These are phyloP conservation scores for Phorcus lineatus DNA, from an alignment of 2,888 invertebrate species.

Conservation along the genomic window DNA sequence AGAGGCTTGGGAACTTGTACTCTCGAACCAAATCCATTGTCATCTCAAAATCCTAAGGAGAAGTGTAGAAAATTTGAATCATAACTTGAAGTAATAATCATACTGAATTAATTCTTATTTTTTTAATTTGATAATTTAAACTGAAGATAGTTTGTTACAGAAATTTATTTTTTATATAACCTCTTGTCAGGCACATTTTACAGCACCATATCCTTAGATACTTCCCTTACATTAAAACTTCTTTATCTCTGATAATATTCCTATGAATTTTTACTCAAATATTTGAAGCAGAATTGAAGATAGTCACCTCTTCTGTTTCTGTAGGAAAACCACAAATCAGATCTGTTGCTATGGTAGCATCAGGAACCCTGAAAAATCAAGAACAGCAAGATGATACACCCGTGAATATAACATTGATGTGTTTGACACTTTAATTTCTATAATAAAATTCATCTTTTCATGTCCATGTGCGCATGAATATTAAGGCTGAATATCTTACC, in stretches of 20 bases:
- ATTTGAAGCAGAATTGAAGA: neutral
- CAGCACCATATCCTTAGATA: no score
- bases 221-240: no score
- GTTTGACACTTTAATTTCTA: no score
- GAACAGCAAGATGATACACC: neutral
- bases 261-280: no score
- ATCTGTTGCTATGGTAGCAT: slow-evolving; percentile 96
- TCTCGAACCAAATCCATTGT: slow-evolving; percentile 89
- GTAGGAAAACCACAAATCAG: slow-evolving; percentile 99
- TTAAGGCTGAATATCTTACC: slow-evolving; percentile 75
- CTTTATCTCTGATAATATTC: no score
- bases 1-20: slow-evolving; percentile 93
- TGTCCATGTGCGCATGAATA: no score
- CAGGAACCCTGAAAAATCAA: slow-evolving; percentile 83
- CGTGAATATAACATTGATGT: no score
- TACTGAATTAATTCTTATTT: no score
- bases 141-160: neutral
- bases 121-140: no score
- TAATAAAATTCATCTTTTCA: no score
- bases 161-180: neutral
- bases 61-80: neutral
- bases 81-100: no score
- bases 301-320: slow-evolving; percentile 83
- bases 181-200: neutral
- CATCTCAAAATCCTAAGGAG: slow-evolving; percentile 86